Base-by-base conservation (phyloP, 2,113 vertebrate genomes). In the Telmatochromis brachygnathus region DNA sequence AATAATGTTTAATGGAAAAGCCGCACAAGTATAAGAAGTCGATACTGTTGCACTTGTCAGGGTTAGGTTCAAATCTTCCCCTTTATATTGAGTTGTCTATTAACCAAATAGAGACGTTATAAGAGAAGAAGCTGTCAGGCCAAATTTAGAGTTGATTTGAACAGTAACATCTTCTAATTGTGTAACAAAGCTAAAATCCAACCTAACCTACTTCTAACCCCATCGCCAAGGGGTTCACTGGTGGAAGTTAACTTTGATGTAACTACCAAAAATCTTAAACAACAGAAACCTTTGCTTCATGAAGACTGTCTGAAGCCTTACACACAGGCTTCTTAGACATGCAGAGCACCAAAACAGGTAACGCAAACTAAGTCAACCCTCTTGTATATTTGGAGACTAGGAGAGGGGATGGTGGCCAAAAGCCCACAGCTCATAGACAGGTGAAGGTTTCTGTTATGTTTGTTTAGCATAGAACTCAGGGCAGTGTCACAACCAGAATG, bases 321-420 rank as follows among this genome's bases (percentile, higher is more conserved):
- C 2, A 68, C n/a, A 21, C 33, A 68, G 11, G 6, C 19, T 68
- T 68, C n/a, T 0, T 23, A 70, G 12, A 42, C 14, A 10, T 45
- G 13, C 21, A 28, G 9, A 47, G 39, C 23, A 19, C 9, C 23
- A 28, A 75, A 11, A 47, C 68, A 28, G 39, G 65, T 2, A 45
- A 45, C 0, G 2, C 7, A 4, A 65, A 42, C 65, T 73, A 45
- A 73, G 21, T 2, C 0, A 65, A 65, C 17, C 30, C 60, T 37
- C 60, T 65, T 35, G 17, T 65, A 2, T 1, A 28, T 28, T 2
- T 65, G 19, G 60, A 37, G 23, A 75, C 8, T 8, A 75, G 23
- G 21, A 45, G 21, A 73, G 12, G 35, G 12, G n/a, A 6, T 14
- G 35, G 11, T 42, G 35, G 35, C 39, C 39, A 45, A 26, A 73